phyloP scores from a whole-genome alignment of 2,113 vertebrate species.

The Lycaon pictus region DNA sequence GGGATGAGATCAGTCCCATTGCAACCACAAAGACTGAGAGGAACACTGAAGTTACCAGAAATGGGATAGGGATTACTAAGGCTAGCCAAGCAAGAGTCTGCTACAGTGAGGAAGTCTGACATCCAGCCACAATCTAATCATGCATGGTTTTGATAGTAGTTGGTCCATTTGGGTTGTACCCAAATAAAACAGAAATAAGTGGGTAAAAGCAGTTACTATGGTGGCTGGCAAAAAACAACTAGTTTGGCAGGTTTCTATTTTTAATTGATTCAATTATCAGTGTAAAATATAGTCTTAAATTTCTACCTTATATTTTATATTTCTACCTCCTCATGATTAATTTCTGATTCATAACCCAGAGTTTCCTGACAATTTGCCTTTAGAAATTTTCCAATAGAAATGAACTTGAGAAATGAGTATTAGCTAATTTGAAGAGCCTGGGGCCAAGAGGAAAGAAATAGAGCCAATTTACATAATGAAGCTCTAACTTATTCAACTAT shows the following conservation, averaged over 20 bases:
- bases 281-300: slow-evolving; percentile 16
- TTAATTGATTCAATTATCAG: slow-evolving; percentile 31
- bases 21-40: neutral
- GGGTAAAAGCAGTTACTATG: neutral
- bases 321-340: neutral
- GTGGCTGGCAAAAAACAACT: neutral
- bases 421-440: slow-evolving; percentile 4
- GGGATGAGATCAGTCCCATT: neutral
- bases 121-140: neutral
- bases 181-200: neutral
- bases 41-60: neutral
- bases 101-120: neutral
- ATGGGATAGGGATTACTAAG: neutral
- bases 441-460: neutral
- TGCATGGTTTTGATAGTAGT: neutral
- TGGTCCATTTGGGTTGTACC: neutral
- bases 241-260: neutral
- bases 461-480: neutral
- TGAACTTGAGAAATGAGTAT: slow-evolving; percentile 40
- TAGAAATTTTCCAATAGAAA: slow-evolving; percentile 46
- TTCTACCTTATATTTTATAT: neutral
- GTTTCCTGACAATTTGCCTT: slow-evolving; percentile 23
- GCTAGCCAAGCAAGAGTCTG: neutral
- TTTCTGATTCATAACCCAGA: neutral
- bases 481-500: neutral